Evolutionary conservation across 2,888 invertebrate genomes (phyloP).

Genomic region (Parnassius orleans): DNA sequence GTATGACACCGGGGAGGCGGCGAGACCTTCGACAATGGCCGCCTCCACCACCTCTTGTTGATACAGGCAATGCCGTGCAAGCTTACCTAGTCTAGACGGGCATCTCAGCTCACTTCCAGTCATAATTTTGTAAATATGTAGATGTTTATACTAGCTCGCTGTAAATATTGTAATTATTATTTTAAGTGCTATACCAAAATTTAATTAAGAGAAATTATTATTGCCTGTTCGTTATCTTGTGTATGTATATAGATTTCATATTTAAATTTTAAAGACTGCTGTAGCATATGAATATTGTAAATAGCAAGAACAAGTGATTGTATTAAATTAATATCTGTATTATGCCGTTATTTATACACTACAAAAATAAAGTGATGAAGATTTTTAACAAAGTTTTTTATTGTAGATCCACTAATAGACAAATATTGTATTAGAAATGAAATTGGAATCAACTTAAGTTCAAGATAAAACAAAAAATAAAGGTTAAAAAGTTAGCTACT

Average conservation of each 20-base stretch:
- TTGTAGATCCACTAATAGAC: slow-evolving; percentile 32
- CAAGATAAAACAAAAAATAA: no score
- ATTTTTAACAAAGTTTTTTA: slow-evolving; percentile 65
- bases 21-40: slow-evolving; percentile 74
- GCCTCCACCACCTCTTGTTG: slow-evolving; percentile 72
- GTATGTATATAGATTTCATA: slow-evolving; percentile 75
- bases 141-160: slow-evolving; percentile 59
- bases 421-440: no score
- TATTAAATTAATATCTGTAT: slow-evolving; percentile 77
- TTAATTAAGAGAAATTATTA: slow-evolving; percentile 74
- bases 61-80: slow-evolving; percentile 79
- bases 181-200: slow-evolving; percentile 78
- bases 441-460: no score
- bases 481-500: no score
- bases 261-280: slow-evolving; percentile 82
- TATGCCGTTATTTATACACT: slow-evolving; percentile 78
- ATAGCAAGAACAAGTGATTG: slow-evolving; percentile 79
- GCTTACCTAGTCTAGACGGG: slow-evolving; percentile 85
- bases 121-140: slow-evolving; percentile 65
- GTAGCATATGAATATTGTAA: slow-evolving; percentile 80
- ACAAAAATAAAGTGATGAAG: slow-evolving; percentile 73
- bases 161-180: slow-evolving; percentile 78
- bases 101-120: slow-evolving; percentile 64
- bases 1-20: slow-evolving; percentile 76
- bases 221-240: slow-evolving; percentile 79